phyloP scores from a whole-genome alignment of 2,888 invertebrate genomes.

The Pheosia tremula region DNA sequence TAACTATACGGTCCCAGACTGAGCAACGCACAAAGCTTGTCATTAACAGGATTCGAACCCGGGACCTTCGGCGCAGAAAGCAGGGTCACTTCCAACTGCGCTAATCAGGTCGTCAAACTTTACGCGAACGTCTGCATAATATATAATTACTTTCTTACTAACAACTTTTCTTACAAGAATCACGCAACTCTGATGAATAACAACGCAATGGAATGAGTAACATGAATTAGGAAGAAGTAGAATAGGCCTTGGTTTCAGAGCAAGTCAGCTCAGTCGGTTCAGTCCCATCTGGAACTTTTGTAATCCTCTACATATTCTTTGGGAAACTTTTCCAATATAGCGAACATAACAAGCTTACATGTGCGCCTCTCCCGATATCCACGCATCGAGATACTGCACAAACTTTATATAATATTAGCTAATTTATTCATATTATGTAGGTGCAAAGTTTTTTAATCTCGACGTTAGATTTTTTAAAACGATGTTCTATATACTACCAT shows the following conservation, averaged over 20 bases:
- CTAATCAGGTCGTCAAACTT: too few relatives aligned
- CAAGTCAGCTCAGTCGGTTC: conserved; percentile 49
- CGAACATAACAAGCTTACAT: conserved; percentile 65
- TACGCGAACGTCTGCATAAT: too few relatives aligned
- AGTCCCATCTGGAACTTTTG: conserved; percentile 64
- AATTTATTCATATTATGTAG: conserved; percentile 45
- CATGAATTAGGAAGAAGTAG: not conserved
- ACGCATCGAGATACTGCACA: conserved; percentile 40
- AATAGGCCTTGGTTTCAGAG: conserved; percentile 18
- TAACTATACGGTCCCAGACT: too few relatives aligned
- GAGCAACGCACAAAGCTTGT: too few relatives aligned
- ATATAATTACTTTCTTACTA: too few relatives aligned
- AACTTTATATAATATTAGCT: conserved; percentile 50
- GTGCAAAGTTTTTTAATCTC: conserved; percentile 4
- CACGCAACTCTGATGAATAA: not conserved
- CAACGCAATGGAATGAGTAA: not conserved
- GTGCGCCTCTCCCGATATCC: conserved; percentile 56
- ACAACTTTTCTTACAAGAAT: too few relatives aligned
- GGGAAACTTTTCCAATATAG: conserved; percentile 73
- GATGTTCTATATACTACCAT: not conserved
- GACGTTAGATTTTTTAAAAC: not conserved
- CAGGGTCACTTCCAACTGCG: too few relatives aligned
- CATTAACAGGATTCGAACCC: too few relatives aligned
- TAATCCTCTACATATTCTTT: conserved; percentile 66
- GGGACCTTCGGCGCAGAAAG: too few relatives aligned